Evolutionary conservation across 23 tunicate species (phyloP), one percentile per base, ranked within the genome.

Genomic region (Pegea sp.): DNA sequence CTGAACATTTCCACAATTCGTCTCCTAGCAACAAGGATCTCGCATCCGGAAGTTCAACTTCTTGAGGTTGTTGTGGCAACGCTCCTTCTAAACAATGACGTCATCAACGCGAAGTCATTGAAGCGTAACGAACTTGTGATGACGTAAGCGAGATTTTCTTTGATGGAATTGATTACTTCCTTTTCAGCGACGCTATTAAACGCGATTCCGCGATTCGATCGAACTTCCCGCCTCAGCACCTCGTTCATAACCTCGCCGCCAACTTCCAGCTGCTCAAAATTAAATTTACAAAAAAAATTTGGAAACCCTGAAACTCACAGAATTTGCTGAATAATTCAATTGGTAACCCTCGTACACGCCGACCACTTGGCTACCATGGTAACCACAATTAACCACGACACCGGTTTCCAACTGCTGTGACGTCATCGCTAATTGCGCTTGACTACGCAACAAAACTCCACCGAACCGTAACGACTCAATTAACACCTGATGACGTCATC

Each of bases 181-280:
- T 60, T 32, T 31, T 80, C 80, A 24, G 74, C 52, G 26, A 65
- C 78, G 2, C 76, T 51, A 4, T 57, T 59, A 30, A 80, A 71
- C 27, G 38, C 55, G 19, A 23, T 30, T 7, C 93, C 93, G 31
- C 53, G 33, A 22, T 80, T 74, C 28, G 48, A 26, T 24, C 64
- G 66, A 5, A 55, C 26, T 24, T 71, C 26, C 53, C 74, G 26
- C n/a, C 54, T 32, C 1, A 80, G 53, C 19, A 60, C 60, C 1
- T 80, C 93, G 31, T 66, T 66, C 0, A 80, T 44, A 26, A 71
- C 74, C 43, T 64, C 59, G 7, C 93, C 93, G 19, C 93, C 93
- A 26, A 80, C 60, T 19, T 26, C 57, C 31, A 80, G 44, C 93
- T 80, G 33, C 24, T 20, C 24, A 38, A 38, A 38, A 38, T 8